phyloP scores from a whole-genome alignment of 2,888 invertebrate genomes.

The Drosophila suboccidentalis region DNA sequence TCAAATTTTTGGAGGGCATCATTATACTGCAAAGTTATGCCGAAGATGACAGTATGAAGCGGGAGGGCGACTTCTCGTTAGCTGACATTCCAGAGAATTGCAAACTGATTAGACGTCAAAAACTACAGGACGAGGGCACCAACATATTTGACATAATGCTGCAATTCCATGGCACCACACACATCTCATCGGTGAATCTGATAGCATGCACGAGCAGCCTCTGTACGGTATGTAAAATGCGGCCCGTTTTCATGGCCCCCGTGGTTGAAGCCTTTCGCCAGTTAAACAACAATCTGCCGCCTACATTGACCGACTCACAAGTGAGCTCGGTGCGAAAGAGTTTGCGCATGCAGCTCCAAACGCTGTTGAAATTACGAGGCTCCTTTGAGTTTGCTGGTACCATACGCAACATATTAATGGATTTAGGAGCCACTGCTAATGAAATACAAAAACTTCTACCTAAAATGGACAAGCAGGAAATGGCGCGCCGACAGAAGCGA shows the following conservation, averaged over 20 bases:
- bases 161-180: constrained; percentile 97
- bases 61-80: constrained; percentile 92
- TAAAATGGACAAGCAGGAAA: constrained; percentile 88
- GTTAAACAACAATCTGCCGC: constrained; percentile 92
- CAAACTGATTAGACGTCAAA: constrained; percentile 91
- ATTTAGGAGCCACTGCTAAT: constrained; percentile 93
- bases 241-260: constrained; percentile 94
- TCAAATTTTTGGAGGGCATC: constrained; percentile 97
- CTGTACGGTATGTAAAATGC: constrained; percentile 94
- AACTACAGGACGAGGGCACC: constrained; percentile 89
- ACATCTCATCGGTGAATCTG: constrained; percentile 97
- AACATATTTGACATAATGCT: constrained; percentile 95
- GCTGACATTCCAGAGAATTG: constrained; percentile 94
- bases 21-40: constrained; percentile 93
- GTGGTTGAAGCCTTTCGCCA: constrained; percentile 93
- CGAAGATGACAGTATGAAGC: constrained; percentile 88
- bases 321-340: constrained; percentile 97
- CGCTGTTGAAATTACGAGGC: constrained; percentile 94
- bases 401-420: constrained; percentile 93
- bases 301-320: constrained; percentile 93
- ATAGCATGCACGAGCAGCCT: constrained; percentile 98
- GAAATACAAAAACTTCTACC: constrained; percentile 92
- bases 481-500: constrained; percentile 87
- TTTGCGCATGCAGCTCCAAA: constrained; percentile 93
- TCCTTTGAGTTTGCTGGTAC: constrained; percentile 92